Base-by-base conservation (phyloP, 2,113 vertebrate species). In the Rhagologus leucostigma region DNA sequence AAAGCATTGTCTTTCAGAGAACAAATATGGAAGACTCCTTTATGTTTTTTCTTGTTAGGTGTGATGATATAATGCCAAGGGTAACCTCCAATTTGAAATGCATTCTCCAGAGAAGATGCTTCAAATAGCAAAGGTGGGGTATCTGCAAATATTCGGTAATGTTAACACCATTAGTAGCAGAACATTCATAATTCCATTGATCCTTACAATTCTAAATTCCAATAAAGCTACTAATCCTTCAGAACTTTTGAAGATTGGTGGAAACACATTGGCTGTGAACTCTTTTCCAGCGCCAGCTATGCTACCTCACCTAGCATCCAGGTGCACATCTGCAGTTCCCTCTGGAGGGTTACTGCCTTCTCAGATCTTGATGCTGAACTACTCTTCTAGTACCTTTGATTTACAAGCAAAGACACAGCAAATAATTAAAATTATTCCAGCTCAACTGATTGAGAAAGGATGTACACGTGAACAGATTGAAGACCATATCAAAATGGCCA, bases 61-160 rank as follows among this genome's bases (percentile, higher is more conserved):
- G 99, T 99, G 96, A 99, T 98, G 97, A 99, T 99, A 93, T 99
- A 99, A 97, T 99, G 99, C 99, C 99, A 99, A 44, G 99, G 99
- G 91, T 98, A 98, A 83, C 99, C 99, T 96, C 99, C 99, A 64
- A 99, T 99, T 97, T 99, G 99, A 96, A 99, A 98, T 57, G 98
- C 98, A 65, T 98, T 99, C 94, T 99, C 98, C 96, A 99, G 98
- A 71, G 98, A 99, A 60, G 98, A 98, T 75, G 99, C 98, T 96
- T 99, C 99, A 95, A 99, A 99, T 86, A 99, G 98, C 87, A 99
- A 97, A n/a, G 98, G 98, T 63, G 98, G 99, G 7, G 94, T 97
- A 89, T 99, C 99, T 99, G 97, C 55, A 96, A 94, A 97, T 70
- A 94, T 41, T 78, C 2, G 33, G 91, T 44, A 95, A 97, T 3